Evolutionary conservation across 2,113 vertebrate genomes (phyloP).

Genomic region (Aphyosemion australe): DNA sequence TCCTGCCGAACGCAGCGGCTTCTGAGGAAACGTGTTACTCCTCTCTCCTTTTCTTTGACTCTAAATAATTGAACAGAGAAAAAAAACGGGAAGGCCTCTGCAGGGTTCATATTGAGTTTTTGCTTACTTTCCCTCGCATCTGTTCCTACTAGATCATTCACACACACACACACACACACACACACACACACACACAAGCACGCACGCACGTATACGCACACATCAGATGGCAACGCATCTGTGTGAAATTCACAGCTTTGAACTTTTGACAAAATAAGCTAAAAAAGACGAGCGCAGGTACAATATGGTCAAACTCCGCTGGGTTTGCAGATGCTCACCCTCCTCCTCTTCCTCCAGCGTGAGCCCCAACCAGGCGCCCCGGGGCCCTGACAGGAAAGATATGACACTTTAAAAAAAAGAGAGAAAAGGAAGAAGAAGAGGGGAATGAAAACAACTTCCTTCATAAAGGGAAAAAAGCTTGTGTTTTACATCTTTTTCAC

Average conservation of each 20-base stretch:
- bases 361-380: conserved; percentile 64
- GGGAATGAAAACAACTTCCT: conserved; percentile 72
- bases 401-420: conserved; percentile 59
- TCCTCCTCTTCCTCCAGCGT: conserved; percentile 51
- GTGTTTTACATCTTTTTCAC: conserved; percentile 78
- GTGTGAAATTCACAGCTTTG: conserved; percentile 63
- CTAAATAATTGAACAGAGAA: conserved; percentile 82
- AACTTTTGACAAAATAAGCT: conserved; percentile 65
- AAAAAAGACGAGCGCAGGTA: conserved; percentile 62
- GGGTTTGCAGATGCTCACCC: conserved; percentile 68
- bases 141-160: conserved; percentile 57
- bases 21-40: conserved; percentile 68
- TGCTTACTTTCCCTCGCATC: conserved; percentile 66
- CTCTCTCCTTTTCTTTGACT: conserved; percentile 72
- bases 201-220: conserved; percentile 5
- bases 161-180: conserved; percentile 30
- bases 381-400: conserved; percentile 76
- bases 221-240: conserved; percentile 63
- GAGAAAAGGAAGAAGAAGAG: conserved; percentile 38
- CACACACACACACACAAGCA: conserved; percentile 15
- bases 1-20: conserved; percentile 59
- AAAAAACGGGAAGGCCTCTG: conserved; percentile 67
- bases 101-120: conserved; percentile 77
- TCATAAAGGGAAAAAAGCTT: conserved; percentile 55
- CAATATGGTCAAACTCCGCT: conserved; percentile 75